A percentile compares a stretch with the other conserved stretches of the same genome.
Evolutionary conservation across 2,888 invertebrate species (phyloP).

Genomic region (Dasypolia templi): DNA sequence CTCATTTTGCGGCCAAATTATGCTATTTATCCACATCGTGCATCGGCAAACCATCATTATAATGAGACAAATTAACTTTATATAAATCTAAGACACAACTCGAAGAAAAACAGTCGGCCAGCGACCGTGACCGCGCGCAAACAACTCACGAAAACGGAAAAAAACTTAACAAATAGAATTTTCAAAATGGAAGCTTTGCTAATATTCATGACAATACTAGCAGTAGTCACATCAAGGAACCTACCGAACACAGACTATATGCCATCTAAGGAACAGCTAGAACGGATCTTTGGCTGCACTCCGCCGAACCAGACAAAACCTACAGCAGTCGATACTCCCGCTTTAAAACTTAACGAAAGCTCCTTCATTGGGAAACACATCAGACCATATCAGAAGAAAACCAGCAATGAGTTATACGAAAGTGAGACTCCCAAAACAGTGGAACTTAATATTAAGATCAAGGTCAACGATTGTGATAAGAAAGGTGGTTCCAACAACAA

Average conservation of each 20-base stretch:
- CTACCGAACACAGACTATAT: slow-evolving; percentile 14
- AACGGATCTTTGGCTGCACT: slow-evolving; percentile 21
- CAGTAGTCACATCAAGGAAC: neutral
- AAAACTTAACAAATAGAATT: neutral
- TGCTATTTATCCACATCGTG: neutral
- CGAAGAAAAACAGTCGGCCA: slow-evolving; percentile 27
- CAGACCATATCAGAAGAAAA: slow-evolving; percentile 16
- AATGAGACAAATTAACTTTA: slow-evolving; percentile 2
- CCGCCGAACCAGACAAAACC: neutral
- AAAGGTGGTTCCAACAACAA: neutral
- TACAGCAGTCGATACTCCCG: neutral
- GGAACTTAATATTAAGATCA: slow-evolving; percentile 15
- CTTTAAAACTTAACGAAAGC: neutral
- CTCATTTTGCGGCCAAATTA: slow-evolving; percentile 15
- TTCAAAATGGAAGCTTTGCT: slow-evolving; percentile 29
- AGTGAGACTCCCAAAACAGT: neutral
- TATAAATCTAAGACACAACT: slow-evolving; percentile 19
- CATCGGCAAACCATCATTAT: neutral
- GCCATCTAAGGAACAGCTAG: slow-evolving; percentile 26
- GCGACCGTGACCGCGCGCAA: slow-evolving; percentile 38
- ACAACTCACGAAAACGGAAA: neutral
- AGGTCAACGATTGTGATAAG: slow-evolving; percentile 6
- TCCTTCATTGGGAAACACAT: neutral
- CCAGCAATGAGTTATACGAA: neutral
- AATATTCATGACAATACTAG: slow-evolving; percentile 28